phyloP scores from a whole-genome alignment of 2,888 invertebrate species.

The Steinernema carpocapsae region DNA sequence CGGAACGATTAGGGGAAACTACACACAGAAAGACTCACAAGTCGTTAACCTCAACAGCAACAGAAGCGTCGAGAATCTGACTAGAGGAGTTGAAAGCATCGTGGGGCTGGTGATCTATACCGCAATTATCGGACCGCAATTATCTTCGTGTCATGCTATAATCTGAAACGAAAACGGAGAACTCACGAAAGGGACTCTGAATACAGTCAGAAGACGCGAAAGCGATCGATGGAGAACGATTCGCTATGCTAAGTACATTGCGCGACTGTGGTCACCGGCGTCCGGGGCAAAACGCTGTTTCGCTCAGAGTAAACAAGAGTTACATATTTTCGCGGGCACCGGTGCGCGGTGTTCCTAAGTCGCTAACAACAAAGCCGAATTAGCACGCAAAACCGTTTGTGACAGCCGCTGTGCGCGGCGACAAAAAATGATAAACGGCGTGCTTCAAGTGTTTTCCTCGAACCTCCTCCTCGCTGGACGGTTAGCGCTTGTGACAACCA shows the following conservation, averaged over 20 bases:
- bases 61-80: conserved; percentile 13
- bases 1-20: background rate
- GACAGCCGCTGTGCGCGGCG: background rate
- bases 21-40: background rate
- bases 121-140: background rate
- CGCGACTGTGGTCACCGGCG: conserved; percentile 28
- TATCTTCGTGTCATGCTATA: conserved; percentile 32
- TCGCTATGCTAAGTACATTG: conserved; percentile 29
- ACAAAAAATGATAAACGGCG: conserved; percentile 16
- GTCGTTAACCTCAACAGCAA: conserved; percentile 9
- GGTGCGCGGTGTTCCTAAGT: background rate
- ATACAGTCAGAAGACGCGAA: conserved; percentile 8
- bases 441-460: background rate
- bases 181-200: background rate
- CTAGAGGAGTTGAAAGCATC: conserved; percentile 26
- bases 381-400: conserved; percentile 11
- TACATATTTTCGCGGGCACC: conserved; percentile 21
- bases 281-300: conserved; percentile 30
- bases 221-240: conserved; percentile 9
- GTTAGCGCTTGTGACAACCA: background rate
- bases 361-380: conserved; percentile 6
- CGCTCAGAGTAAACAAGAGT: conserved; percentile 28
- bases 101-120: background rate
- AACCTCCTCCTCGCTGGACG: background rate
- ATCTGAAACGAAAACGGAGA: background rate